Evolutionary conservation across 2,113 vertebrate genomes (phyloP), one percentile per base, ranked within the genome.

Genomic region (Aix galericulata): DNA sequence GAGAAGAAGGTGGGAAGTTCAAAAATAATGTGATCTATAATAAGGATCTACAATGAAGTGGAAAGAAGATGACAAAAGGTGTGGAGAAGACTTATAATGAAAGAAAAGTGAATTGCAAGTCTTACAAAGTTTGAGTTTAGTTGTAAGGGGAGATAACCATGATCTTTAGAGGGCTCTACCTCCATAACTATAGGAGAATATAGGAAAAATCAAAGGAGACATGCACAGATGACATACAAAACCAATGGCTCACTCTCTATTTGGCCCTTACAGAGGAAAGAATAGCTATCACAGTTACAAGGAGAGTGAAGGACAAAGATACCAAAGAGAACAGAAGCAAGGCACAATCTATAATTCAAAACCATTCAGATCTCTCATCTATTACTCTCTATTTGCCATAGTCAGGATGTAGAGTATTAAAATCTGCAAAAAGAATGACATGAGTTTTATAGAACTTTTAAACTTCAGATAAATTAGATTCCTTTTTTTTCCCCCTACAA

Each of bases 331-430:
- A 64, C 29, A 91, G 73, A 94, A 92, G 62, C 31, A 87, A 27
- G 48, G 62, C 66, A 66, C 2, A 6, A 93, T 92, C 32, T 42
- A 95, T 94, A 95, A 96, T 90, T 93, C 60, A 95, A 88, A 81
- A 68, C 60, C 27, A 72, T 48, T 82, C 4, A 22, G 73, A 82
- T 69, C 53, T 58, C 80, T 95, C 83, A 93, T 96, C 93, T 91
- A 62, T 93, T 91, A 88, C 84, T 74, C 78, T 66, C 36, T n/a
- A 88, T 83, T 84, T 3, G 9, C 90, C 48, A 56, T 1, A 69
- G 86, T 44, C 71, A 86, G 60, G 48, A 82, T 44, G 72, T 17
- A 42, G 38, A 76, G 62, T 40, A 91, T 67, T 88, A 75, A 86
- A 68, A 81, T 86, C 72, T 84, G 48, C 52, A 69, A 87, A 88